Conservation (phyloP, 2,888 invertebrate species). For the Epinotia ramella region DNA sequence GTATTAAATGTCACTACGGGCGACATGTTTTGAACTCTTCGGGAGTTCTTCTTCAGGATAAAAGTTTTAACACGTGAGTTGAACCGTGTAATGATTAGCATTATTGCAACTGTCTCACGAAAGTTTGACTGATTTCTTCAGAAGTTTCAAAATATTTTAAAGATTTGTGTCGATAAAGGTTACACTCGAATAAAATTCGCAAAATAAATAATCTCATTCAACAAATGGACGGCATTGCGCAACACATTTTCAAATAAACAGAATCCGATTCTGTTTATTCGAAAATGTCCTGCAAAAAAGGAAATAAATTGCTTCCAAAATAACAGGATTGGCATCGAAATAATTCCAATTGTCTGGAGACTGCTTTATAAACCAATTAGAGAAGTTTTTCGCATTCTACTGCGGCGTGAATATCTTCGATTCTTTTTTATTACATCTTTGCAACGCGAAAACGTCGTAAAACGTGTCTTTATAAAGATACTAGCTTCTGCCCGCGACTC, state of each 20-base stretch:
- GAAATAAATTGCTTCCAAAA: constrained; percentile 48
- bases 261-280: background rate
- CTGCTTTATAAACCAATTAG: constrained; percentile 75
- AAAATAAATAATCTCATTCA: background rate
- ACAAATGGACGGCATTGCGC: background rate
- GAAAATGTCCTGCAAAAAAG: constrained; percentile 30
- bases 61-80: no score
- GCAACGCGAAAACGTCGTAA: background rate
- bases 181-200: background rate
- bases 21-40: no score
- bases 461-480: no score
- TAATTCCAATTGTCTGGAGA: constrained; percentile 77
- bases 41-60: no score
- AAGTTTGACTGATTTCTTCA: background rate
- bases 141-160: constrained; percentile 4
- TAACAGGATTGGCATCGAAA: constrained; percentile 49
- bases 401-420: constrained; percentile 42
- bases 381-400: constrained; percentile 57
- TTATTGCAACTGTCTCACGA: no score
- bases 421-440: constrained; percentile 1
- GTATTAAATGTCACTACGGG: no score
- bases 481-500: no score
- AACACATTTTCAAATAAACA: constrained; percentile 11
- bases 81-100: no score
- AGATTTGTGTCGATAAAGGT: no score